phyloP scores from a whole-genome alignment of 2,797 vertebrate species.

The Valencia hispanica region DNA sequence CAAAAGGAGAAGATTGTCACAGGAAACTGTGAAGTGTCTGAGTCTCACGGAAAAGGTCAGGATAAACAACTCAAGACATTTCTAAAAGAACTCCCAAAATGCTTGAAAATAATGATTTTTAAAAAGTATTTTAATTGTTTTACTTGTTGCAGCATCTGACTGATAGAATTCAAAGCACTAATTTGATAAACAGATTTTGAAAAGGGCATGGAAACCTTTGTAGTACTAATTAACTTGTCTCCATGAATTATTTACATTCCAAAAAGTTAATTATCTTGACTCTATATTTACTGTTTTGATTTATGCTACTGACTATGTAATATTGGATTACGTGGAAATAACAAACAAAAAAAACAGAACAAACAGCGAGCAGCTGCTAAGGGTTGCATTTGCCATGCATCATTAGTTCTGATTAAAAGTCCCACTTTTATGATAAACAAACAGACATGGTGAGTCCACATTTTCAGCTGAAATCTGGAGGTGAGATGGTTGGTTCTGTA shows the following conservation, averaged over 20 bases:
- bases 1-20: background rate
- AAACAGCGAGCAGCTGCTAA: background rate
- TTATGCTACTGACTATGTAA: background rate
- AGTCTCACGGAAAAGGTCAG: background rate
- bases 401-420: background rate
- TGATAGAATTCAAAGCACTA: background rate
- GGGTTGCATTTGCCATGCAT: background rate
- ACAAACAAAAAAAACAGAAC: background rate
- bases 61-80: background rate
- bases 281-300: background rate
- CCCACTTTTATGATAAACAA: background rate
- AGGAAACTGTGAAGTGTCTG: background rate
- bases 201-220: background rate
- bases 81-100: background rate
- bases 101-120: background rate
- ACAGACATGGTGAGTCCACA: background rate
- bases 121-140: background rate
- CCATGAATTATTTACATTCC: background rate
- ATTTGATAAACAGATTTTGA: background rate
- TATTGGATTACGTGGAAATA: background rate
- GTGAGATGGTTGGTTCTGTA: constrained; percentile 6
- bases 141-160: background rate
- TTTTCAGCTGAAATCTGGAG: background rate
- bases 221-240: background rate
- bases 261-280: background rate